Evolutionary conservation across 2,888 invertebrate species (phyloP).

Genomic region (Lampropteryx suffumata): DNA sequence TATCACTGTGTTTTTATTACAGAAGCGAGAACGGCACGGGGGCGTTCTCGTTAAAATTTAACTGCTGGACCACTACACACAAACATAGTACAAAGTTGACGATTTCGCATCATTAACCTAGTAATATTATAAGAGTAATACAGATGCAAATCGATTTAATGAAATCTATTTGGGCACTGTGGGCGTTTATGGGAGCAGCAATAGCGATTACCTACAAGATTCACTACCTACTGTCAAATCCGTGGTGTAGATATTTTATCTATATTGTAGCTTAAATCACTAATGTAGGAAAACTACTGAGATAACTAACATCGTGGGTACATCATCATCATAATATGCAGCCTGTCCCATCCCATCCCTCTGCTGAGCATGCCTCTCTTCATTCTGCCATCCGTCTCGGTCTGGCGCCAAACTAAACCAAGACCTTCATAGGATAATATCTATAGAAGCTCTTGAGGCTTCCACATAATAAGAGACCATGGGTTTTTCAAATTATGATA

Average conservation of each 20-base stretch:
- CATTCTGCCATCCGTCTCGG: no score
- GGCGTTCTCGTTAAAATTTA: slow-evolving; percentile 53
- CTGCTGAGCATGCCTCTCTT: no score
- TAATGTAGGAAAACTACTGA: no score
- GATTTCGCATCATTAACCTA: slow-evolving; percentile 22
- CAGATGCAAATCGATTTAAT: slow-evolving; percentile 25
- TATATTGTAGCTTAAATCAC: neutral
- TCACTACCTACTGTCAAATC: no score
- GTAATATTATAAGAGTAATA: slow-evolving; percentile 20
- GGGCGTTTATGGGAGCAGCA: slow-evolving; percentile 10
- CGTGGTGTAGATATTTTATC: neutral
- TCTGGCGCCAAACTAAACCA: no score
- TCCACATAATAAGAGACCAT: no score
- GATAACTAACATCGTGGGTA: no score
- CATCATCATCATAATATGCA: neutral
- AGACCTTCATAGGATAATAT: no score
- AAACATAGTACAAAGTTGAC: slow-evolving; percentile 32
- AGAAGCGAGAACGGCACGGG: slow-evolving; percentile 41
- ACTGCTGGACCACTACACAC: slow-evolving; percentile 45
- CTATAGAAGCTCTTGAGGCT: no score
- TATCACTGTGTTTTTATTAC: slow-evolving; percentile 50
- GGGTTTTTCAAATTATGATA: no score
- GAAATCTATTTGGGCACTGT: slow-evolving; percentile 22
- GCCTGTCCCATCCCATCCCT: no score
- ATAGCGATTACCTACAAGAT: slow-evolving; percentile 9